Conservation (phyloP, 2,888 invertebrate species). For the Cataglyphis albicans region DNA sequence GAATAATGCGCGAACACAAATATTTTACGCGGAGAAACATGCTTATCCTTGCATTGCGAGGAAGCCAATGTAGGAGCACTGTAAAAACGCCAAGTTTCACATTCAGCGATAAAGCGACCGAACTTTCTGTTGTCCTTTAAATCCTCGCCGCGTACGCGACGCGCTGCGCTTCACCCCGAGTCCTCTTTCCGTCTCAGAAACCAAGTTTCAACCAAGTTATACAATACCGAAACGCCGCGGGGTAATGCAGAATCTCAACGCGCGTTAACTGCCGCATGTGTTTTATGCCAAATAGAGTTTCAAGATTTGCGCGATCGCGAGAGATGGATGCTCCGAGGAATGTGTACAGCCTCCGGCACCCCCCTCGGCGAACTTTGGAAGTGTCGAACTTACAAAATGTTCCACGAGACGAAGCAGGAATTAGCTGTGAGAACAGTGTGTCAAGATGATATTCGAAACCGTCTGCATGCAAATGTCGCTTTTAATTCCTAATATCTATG, state of each 20-base stretch:
- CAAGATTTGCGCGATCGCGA: slow-evolving; percentile 54
- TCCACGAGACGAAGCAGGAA: slow-evolving; percentile 54
- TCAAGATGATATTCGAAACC: slow-evolving; percentile 55
- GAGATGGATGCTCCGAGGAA: slow-evolving; percentile 53
- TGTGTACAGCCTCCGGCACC: slow-evolving; percentile 5
- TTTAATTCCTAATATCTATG: slow-evolving; percentile 58
- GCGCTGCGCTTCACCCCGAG: slow-evolving; percentile 58
- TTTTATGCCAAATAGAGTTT: slow-evolving; percentile 54
- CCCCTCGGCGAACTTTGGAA: slow-evolving; percentile 39
- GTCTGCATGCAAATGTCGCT: slow-evolving; percentile 56
- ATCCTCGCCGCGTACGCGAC: slow-evolving; percentile 15
- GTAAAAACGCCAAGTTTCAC: background rate
- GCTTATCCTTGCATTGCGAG: background rate
- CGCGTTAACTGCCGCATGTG: slow-evolving; percentile 55
- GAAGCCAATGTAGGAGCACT: slow-evolving; percentile 23
- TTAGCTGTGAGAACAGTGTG: slow-evolving; percentile 55
- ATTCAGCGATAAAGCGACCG: slow-evolving; percentile 21
- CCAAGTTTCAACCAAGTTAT: slow-evolving; percentile 69
- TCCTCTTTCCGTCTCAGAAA: slow-evolving; percentile 59
- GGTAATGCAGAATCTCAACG: slow-evolving; percentile 56
- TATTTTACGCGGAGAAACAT: background rate
- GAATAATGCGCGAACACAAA: background rate
- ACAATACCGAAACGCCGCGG: slow-evolving; percentile 62
- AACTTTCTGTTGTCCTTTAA: slow-evolving; percentile 52
- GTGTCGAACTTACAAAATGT: slow-evolving; percentile 58